phyloP scores from a whole-genome alignment of 1,140 invertebrate species.

The Drosophila tristis region DNA sequence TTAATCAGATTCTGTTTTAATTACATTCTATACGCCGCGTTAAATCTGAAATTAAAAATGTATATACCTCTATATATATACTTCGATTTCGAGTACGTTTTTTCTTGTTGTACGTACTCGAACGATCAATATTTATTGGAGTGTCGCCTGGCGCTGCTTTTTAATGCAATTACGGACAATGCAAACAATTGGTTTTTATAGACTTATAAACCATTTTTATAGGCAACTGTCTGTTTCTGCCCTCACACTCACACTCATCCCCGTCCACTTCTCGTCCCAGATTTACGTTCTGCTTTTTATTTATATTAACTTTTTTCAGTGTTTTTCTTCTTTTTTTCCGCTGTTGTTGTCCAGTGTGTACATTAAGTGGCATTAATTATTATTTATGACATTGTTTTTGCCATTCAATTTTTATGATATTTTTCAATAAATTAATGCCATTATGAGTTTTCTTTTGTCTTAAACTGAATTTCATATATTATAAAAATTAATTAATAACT shows the following conservation, averaged over 20 bases:
- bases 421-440: conserved; percentile 57
- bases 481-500: conserved; percentile 65
- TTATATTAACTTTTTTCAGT: conserved; percentile 35
- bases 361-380: conserved; percentile 69
- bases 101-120: conserved; percentile 28
- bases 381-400: conserved; percentile 69
- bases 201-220: conserved; percentile 61
- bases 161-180: conserved; percentile 75
- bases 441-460: conserved; percentile 46
- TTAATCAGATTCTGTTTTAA: conserved; percentile 82
- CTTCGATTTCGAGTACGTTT: conserved; percentile 43
- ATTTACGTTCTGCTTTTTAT: conserved; percentile 47
- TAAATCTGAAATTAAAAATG: conserved; percentile 76
- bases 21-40: conserved; percentile 72
- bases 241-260: not conserved
- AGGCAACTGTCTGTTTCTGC: conserved; percentile 45
- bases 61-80: conserved; percentile 22
- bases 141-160: conserved; percentile 45
- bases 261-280: not conserved
- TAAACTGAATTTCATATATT: conserved; percentile 18
- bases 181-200: conserved; percentile 66
- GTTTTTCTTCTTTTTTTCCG: conserved; percentile 3
- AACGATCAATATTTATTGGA: conserved; percentile 50
- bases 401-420: conserved; percentile 59
- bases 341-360: not conserved